A percentile compares a stretch with the other conserved stretches of the same genome.
phyloP scores from a whole-genome alignment of 2,888 invertebrate species.

The Stomorhina lunata region DNA sequence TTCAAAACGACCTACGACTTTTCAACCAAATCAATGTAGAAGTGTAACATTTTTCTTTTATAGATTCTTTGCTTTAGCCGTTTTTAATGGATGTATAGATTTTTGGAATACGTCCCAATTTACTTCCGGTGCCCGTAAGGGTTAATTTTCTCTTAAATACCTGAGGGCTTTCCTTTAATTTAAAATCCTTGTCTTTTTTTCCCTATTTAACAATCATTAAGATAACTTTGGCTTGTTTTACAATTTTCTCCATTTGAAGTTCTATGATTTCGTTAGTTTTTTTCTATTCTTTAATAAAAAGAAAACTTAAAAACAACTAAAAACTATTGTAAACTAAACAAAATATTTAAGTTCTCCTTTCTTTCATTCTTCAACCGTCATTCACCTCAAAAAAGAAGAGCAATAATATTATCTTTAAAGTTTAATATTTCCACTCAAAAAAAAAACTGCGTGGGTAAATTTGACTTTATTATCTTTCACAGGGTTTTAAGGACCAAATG shows the following conservation, averaged over 20 bases:
- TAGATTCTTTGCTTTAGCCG: too few relatives aligned
- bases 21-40: too few relatives aligned
- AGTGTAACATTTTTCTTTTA: too few relatives aligned
- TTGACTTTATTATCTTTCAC: too few relatives aligned
- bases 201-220: slow-evolving; percentile 33
- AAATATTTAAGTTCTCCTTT: slow-evolving; percentile 22
- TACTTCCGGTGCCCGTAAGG: too few relatives aligned
- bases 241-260: background rate
- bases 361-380: background rate
- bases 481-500: too few relatives aligned
- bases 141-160: background rate
- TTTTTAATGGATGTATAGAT: too few relatives aligned
- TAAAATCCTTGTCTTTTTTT: background rate
- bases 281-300: background rate
- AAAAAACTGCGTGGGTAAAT: background rate
- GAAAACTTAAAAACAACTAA: slow-evolving; percentile 26
- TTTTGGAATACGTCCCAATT: too few relatives aligned
- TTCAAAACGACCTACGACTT: too few relatives aligned
- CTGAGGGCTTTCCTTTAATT: background rate
- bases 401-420: slow-evolving; percentile 43
- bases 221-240: slow-evolving; percentile 16
- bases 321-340: slow-evolving; percentile 52
- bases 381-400: background rate
- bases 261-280: background rate
- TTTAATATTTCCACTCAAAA: slow-evolving; percentile 6